Percentiles rank a stretch among this genome's conserved stretches.
Conservation (phyloP, 2,797 vertebrate species). For the Poecile montanus region DNA sequence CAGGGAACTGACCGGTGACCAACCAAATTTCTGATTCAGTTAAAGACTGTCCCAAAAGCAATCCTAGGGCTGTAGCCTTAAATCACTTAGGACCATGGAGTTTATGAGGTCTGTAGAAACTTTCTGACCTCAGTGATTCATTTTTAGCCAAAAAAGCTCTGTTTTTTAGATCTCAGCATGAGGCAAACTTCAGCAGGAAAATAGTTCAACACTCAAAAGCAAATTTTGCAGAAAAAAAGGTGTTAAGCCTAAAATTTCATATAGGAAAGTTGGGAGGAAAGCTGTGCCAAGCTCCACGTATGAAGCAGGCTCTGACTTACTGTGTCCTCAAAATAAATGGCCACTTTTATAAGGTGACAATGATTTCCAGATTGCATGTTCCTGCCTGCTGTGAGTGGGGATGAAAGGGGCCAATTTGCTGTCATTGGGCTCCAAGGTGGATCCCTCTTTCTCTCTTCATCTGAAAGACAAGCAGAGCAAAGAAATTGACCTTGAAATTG, state of each 20-base stretch:
- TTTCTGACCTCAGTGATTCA: not conserved
- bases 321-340: not conserved
- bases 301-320: not conserved
- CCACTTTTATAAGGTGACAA: not conserved
- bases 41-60: not conserved
- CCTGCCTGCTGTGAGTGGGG: not conserved
- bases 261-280: not conserved
- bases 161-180: not conserved
- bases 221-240: conserved; percentile 11
- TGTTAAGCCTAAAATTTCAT: conserved; percentile 45
- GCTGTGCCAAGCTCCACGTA: not conserved
- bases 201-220: not conserved
- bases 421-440: not conserved
- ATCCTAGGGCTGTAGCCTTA: not conserved
- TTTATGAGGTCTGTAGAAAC: not conserved
- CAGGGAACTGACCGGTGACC: not conserved
- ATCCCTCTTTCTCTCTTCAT: not conserved
- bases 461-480: not conserved
- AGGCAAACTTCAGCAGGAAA: conserved; percentile 12
- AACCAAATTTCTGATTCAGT: not conserved
- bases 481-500: not conserved
- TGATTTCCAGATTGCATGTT: not conserved
- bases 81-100: not conserved
- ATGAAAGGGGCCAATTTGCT: not conserved
- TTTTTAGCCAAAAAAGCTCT: conserved; percentile 1